Evolutionary conservation across 2,113 vertebrate genomes (phyloP).

Genomic region (Sander vitreus): DNA sequence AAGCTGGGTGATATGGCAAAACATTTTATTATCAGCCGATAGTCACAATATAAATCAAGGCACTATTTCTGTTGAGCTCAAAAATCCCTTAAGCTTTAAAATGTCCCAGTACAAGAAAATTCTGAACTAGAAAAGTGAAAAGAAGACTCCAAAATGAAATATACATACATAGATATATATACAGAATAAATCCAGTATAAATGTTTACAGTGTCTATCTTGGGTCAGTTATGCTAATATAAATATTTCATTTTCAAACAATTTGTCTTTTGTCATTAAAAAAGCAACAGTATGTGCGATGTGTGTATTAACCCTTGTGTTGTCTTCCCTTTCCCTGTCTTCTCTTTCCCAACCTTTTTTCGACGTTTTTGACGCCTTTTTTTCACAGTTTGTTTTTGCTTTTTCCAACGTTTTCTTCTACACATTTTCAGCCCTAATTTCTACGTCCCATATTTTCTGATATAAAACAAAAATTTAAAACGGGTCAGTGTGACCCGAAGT

Average conservation of each 20-base stretch:
- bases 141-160: not conserved
- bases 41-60: not conserved
- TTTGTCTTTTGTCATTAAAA: not conserved
- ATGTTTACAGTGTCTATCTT: not conserved
- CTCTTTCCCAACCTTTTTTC: too few species aligned
- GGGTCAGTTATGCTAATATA: not conserved
- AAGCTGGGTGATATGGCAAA: not conserved
- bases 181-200: conserved; percentile 4
- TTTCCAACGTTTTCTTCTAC: too few species aligned
- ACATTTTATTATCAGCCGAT: not conserved
- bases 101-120: not conserved
- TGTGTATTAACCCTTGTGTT: not conserved
- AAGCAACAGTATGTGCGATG: not conserved
- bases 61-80: not conserved
- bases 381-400: too few species aligned
- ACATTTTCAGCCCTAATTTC: too few species aligned
- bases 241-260: not conserved
- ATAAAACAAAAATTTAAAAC: too few species aligned
- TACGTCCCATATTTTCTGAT: too few species aligned
- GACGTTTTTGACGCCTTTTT: too few species aligned
- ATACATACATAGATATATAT: too few species aligned
- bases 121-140: not conserved
- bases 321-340: too few species aligned
- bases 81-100: not conserved
- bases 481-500: too few species aligned